These are phyloP conservation scores for Drosophila bocqueti DNA, from an alignment of 1,140 invertebrate species.

Conservation along the genomic window DNA sequence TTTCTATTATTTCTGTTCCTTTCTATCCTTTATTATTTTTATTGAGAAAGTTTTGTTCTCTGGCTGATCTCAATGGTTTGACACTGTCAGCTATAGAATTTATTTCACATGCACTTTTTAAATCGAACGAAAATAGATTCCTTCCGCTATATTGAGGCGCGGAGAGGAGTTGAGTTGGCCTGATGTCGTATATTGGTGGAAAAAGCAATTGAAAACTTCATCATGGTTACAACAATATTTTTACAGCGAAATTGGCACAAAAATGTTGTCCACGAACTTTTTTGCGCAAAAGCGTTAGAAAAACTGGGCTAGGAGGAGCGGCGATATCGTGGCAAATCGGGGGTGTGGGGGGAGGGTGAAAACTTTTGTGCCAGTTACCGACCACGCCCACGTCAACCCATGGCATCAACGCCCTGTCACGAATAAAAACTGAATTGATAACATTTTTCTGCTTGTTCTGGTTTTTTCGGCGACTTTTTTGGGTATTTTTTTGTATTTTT, in stretches of 20 bases:
- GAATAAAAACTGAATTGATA: conserved; percentile 77
- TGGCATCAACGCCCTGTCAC: conserved; percentile 58
- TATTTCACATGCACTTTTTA: conserved; percentile 76
- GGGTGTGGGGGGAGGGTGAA: background rate
- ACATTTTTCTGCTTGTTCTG: conserved; percentile 73
- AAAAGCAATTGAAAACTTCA: conserved; percentile 82
- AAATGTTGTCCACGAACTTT: conserved; percentile 81
- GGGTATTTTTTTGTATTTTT: conserved; percentile 2
- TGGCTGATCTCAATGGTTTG: conserved; percentile 29
- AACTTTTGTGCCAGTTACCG: conserved; percentile 60
- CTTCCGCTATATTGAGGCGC: conserved; percentile 62
- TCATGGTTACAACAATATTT: conserved; percentile 82
- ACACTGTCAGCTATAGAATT: conserved; percentile 61
- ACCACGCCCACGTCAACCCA: conserved; percentile 59
- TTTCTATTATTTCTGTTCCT: conserved; percentile 18
- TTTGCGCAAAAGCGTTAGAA: conserved; percentile 59
- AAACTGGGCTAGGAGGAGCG: conserved; percentile 30
- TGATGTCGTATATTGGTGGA: conserved; percentile 59
- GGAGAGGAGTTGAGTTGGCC: background rate
- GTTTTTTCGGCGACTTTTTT: conserved; percentile 31
- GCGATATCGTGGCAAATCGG: background rate
- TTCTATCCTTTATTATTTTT: conserved; percentile 54
- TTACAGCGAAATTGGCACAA: conserved; percentile 81
- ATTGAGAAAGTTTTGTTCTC: conserved; percentile 64
- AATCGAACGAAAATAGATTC: conserved; percentile 78